Conservation (phyloP, 2,113 vertebrate species). For the Hippoglossus stenolepis region DNA sequence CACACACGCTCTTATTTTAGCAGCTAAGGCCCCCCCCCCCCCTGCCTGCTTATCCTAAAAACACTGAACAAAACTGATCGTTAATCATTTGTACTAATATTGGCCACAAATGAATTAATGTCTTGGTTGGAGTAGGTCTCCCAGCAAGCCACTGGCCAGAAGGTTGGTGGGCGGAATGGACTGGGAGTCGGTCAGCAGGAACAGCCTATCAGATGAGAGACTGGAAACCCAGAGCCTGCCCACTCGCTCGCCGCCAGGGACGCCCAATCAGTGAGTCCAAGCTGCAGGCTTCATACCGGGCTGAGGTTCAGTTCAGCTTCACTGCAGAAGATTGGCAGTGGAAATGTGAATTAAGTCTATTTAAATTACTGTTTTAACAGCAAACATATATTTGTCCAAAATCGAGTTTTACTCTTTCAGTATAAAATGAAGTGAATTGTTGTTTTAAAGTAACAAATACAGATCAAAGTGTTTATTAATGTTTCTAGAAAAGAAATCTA, state of each 20-base stretch:
- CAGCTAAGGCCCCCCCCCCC: too few relatives aligned
- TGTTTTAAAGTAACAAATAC: background rate
- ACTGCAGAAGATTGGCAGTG: background rate
- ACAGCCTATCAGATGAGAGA: slow-evolving; percentile 93
- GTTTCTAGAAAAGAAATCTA: too few relatives aligned
- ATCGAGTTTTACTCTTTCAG: background rate
- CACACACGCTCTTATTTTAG: too few relatives aligned
- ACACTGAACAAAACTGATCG: background rate
- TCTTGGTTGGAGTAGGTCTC: slow-evolving; percentile 84
- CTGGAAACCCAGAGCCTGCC: slow-evolving; percentile 98
- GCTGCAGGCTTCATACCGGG: background rate
- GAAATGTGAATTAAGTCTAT: background rate
- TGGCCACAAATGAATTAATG: background rate
- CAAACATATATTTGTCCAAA: background rate
- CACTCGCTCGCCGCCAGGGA: slow-evolving; percentile 96
- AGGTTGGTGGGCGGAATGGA: slow-evolving; percentile 91
- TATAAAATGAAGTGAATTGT: background rate
- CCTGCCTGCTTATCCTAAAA: too few relatives aligned
- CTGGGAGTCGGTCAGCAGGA: slow-evolving; percentile 96
- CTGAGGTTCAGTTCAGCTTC: background rate
- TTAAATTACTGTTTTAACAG: background rate
- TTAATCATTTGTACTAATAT: background rate
- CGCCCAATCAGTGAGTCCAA: slow-evolving; percentile 93
- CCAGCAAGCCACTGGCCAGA: slow-evolving; percentile 93
- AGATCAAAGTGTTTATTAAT: too few relatives aligned